phyloP scores from a whole-genome alignment of 2,797 vertebrate genomes.

The Pampus argenteus region DNA sequence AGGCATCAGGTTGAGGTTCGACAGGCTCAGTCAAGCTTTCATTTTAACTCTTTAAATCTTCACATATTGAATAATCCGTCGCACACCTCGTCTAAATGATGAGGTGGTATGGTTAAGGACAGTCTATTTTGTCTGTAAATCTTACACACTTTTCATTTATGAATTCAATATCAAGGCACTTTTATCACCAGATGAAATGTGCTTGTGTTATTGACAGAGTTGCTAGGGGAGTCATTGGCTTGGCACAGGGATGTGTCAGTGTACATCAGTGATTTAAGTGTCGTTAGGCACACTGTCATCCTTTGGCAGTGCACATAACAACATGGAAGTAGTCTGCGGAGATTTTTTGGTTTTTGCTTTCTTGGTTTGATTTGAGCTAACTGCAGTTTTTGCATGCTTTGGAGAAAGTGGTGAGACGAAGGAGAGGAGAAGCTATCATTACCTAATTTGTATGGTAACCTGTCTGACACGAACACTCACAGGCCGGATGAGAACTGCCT shows the following conservation, averaged over 20 bases:
- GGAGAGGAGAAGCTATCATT: slow-evolving; percentile 15
- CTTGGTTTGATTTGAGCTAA: slow-evolving; percentile 53
- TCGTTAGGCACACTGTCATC: slow-evolving; percentile 41
- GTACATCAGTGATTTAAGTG: slow-evolving; percentile 39
- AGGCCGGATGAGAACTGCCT: slow-evolving; percentile 36
- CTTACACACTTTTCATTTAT: slow-evolving; percentile 28
- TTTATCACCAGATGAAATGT: slow-evolving; percentile 20
- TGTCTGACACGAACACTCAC: slow-evolving; percentile 33
- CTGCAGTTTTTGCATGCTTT: slow-evolving; percentile 47
- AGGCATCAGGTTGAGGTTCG: slow-evolving; percentile 38
- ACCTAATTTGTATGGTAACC: slow-evolving; percentile 48
- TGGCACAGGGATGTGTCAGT: slow-evolving; percentile 30
- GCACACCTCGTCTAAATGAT: slow-evolving; percentile 37
- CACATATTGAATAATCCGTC: slow-evolving; percentile 50
- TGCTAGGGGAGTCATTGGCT: slow-evolving; percentile 45
- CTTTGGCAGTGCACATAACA: slow-evolving; percentile 19
- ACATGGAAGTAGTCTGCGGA: slow-evolving; percentile 32
- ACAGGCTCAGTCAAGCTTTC: slow-evolving; percentile 46
- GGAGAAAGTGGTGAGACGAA: slow-evolving; percentile 13
- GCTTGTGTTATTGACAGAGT: slow-evolving; percentile 48
- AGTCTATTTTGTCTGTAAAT: slow-evolving; percentile 38
- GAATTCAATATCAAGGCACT: slow-evolving; percentile 23
- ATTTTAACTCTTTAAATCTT: slow-evolving; percentile 53
- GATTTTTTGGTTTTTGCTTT: slow-evolving; percentile 44
- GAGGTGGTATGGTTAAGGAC: slow-evolving; percentile 21